Percentiles rank a stretch among this genome's conserved stretches.
Conservation (phyloP, 2,888 invertebrate genomes). For the Scaptomyza caliginosa region DNA sequence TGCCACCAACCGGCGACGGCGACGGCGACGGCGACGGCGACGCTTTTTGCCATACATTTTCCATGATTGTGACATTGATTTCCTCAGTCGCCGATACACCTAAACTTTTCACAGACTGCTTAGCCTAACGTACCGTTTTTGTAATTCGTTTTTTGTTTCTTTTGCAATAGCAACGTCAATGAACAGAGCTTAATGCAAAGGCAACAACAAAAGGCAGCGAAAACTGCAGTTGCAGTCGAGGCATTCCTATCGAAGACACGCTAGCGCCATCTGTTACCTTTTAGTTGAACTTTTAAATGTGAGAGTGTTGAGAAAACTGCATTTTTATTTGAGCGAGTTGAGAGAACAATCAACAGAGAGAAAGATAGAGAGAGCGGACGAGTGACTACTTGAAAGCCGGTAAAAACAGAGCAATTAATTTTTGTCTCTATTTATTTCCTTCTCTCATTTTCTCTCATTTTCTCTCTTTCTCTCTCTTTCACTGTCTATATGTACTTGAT, state of each 20-base stretch:
- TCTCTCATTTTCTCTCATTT: slow-evolving; percentile 19
- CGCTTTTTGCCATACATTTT: slow-evolving; percentile 57
- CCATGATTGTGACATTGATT: slow-evolving; percentile 59
- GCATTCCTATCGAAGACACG: slow-evolving; percentile 35
- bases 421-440: not conserved
- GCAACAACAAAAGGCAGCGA: slow-evolving; percentile 5
- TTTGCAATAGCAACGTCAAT: slow-evolving; percentile 36
- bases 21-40: too few relatives aligned
- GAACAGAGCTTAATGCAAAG: slow-evolving; percentile 5
- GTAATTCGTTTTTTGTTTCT: not conserved
- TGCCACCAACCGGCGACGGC: slow-evolving; percentile 64
- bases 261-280: slow-evolving; percentile 60
- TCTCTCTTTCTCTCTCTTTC: slow-evolving; percentile 23
- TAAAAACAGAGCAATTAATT: slow-evolving; percentile 45
- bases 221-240: slow-evolving; percentile 39
- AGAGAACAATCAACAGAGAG: not conserved
- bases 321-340: slow-evolving; percentile 38
- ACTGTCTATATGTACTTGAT: not conserved
- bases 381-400: slow-evolving; percentile 46
- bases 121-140: slow-evolving; percentile 15
- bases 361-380: not conserved
- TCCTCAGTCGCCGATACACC: not conserved
- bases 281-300: slow-evolving; percentile 42
- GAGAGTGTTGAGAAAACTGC: slow-evolving; percentile 38
- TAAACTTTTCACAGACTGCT: not conserved